phyloP scores from a whole-genome alignment of 2,113 vertebrate species.

The Chloroceryle aenea region DNA sequence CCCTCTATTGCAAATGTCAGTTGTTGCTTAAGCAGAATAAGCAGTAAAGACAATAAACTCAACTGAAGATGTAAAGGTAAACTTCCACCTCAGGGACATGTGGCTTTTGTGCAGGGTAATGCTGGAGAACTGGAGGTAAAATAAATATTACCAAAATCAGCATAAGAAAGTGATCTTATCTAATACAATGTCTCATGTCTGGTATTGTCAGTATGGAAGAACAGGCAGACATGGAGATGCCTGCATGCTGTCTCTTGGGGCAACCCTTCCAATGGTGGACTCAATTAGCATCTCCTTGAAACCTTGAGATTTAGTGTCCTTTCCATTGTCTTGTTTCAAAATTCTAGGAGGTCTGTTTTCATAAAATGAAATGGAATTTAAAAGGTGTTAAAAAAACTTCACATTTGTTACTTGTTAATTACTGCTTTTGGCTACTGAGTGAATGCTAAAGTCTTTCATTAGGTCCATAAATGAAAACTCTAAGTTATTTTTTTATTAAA shows the following conservation, averaged over 20 bases:
- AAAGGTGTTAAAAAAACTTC: not conserved
- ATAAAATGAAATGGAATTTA: not conserved
- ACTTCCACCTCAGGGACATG: not conserved
- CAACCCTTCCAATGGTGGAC: rapidly evolving
- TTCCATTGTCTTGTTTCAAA: not conserved
- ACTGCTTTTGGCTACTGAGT: not conserved
- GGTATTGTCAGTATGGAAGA: not conserved
- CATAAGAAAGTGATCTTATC: not conserved
- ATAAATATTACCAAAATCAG: not conserved
- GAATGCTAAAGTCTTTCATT: not conserved
- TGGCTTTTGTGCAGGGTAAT: not conserved
- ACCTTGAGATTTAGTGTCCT: not conserved
- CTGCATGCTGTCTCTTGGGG: not conserved
- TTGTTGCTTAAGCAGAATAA: not conserved
- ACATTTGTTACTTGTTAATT: not conserved
- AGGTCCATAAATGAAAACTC: not conserved
- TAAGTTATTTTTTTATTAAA: not conserved
- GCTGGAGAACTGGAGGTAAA: not conserved
- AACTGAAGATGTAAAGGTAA: rapidly evolving
- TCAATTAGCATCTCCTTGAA: not conserved
- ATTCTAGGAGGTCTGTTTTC: not conserved
- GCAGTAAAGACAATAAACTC: not conserved
- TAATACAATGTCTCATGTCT: not conserved
- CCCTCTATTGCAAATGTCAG: not conserved
- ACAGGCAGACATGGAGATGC: rapidly evolving